Evolutionary conservation across 2,888 invertebrate species (phyloP).

Genomic region (Protodeltote pygarga): DNA sequence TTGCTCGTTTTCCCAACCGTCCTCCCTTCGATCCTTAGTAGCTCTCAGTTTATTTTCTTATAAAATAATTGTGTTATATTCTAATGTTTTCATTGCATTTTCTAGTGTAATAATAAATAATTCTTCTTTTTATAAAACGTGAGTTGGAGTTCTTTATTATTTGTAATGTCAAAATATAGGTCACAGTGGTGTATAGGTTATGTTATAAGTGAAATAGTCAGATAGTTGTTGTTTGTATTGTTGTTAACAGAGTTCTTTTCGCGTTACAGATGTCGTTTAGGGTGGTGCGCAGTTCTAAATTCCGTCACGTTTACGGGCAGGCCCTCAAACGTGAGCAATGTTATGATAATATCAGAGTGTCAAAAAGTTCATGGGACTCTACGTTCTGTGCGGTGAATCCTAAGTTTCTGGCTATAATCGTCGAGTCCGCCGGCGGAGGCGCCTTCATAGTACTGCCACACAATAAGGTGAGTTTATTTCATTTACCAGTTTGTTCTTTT

Average conservation of each 20-base stretch:
- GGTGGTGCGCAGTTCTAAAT: slow-evolving; percentile 98
- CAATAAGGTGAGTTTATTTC: slow-evolving; percentile 90
- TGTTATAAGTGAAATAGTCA: slow-evolving; percentile 77
- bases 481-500: slow-evolving; percentile 37
- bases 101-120: slow-evolving; percentile 74
- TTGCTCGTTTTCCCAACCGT: slow-evolving; percentile 88
- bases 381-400: slow-evolving; percentile 99
- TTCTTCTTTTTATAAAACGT: slow-evolving; percentile 76
- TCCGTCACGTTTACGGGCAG: slow-evolving; percentile 97
- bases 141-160: slow-evolving; percentile 70
- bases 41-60: slow-evolving; percentile 84
- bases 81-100: slow-evolving; percentile 84
- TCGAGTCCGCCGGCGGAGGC: slow-evolving; percentile 98
- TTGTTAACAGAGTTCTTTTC: slow-evolving; percentile 71
- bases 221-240: slow-evolving; percentile 69
- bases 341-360: slow-evolving; percentile 98
- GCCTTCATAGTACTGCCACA: slow-evolving; percentile 98
- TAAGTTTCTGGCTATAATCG: slow-evolving; percentile 98
- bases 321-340: slow-evolving; percentile 98
- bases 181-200: slow-evolving; percentile 82
- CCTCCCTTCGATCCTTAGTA: slow-evolving; percentile 86
- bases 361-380: slow-evolving; percentile 99
- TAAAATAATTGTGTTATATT: slow-evolving; percentile 71
- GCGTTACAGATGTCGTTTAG: slow-evolving; percentile 96
- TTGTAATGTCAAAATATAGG: slow-evolving; percentile 83